Percentiles rank a stretch among this genome's conserved stretches.
Evolutionary conservation across 2,797 vertebrate species (phyloP).

Genomic region (Enteromius fasciolatus): DNA sequence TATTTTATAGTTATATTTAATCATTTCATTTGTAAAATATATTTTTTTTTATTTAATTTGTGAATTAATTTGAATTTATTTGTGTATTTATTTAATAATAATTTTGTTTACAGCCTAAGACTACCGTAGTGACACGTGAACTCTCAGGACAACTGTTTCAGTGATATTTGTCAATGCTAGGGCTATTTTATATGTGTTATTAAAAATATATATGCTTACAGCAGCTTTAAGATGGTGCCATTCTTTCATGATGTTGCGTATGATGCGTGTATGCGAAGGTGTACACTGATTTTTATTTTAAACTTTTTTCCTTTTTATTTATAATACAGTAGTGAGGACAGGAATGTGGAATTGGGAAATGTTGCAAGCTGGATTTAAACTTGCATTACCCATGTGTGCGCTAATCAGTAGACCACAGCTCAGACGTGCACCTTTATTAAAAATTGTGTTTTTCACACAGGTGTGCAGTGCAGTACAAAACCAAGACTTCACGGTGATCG

Average conservation of each 20-base stretch:
- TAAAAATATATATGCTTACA: neutral
- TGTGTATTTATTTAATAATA: neutral
- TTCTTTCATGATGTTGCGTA: neutral
- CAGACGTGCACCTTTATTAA: neutral
- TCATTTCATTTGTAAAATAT: neutral
- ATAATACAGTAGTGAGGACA: neutral
- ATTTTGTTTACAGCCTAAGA: neutral
- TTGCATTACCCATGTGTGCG: neutral
- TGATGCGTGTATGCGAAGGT: neutral
- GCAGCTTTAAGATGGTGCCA: neutral
- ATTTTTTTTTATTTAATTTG: neutral
- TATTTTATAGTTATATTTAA: neutral
- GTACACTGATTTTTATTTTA: neutral
- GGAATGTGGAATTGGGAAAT: constrained; percentile 1
- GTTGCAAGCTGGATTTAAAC: neutral
- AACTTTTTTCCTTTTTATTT: constrained; percentile 15
- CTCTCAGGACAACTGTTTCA: neutral
- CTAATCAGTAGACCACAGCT: neutral
- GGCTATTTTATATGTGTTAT: neutral
- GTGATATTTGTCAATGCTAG: neutral
- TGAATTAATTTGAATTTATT: neutral
- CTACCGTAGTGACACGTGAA: neutral
- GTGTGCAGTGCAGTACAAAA: constrained; percentile 67
- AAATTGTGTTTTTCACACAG: constrained; percentile 34
- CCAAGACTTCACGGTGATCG: constrained; percentile 78